A percentile compares a stretch with the other conserved stretches of the same genome.
These are phyloP conservation scores for Oligia fasciuncula DNA, from an alignment of 2,888 invertebrate species.

Conservation along the genomic window DNA sequence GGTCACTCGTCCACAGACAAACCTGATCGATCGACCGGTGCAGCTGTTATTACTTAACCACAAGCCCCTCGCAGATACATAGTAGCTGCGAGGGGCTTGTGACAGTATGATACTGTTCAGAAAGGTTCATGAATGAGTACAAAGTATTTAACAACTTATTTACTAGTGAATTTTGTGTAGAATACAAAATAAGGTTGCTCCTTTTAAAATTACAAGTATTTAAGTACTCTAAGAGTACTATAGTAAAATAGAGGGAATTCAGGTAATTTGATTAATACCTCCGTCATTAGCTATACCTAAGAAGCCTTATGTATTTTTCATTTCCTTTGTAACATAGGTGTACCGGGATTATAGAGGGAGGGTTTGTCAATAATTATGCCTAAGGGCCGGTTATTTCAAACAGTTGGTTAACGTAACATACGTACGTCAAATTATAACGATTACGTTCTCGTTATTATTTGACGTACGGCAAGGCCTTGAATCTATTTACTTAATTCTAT, in stretches of 20 bases:
- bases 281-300: background rate
- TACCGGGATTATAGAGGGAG: background rate
- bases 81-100: no score
- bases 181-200: background rate
- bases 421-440: no score
- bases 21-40: background rate
- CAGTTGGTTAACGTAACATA: no score
- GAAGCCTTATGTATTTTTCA: background rate
- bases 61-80: background rate
- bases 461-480: no score
- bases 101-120: conserved; percentile 4
- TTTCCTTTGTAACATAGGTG: background rate
- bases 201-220: background rate
- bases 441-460: no score
- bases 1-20: background rate
- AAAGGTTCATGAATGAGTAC: conserved; percentile 25
- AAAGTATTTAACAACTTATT: conserved; percentile 28
- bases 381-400: no score
- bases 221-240: background rate
- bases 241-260: background rate
- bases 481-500: no score
- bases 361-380: no score
- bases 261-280: background rate
- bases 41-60: background rate
- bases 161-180: background rate